phyloP scores from a whole-genome alignment of 2,797 vertebrate genomes.

The Zenarchopterus dispar region DNA sequence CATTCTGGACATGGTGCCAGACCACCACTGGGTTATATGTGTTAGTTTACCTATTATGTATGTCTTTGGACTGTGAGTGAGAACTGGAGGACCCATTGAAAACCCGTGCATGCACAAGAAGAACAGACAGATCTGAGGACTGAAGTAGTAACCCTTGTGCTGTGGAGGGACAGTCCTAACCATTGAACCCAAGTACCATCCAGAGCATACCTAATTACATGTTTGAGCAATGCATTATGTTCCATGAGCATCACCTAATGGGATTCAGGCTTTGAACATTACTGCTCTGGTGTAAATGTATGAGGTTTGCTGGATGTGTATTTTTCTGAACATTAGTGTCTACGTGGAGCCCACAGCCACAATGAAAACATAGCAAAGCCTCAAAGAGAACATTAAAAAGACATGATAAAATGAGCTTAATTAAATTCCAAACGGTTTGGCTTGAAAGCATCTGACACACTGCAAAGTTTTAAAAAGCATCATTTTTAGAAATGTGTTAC shows the following conservation, averaged over 20 bases:
- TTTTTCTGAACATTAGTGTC: constrained; percentile 30
- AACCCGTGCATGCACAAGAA: too few relatives aligned
- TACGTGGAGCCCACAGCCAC: constrained; percentile 2
- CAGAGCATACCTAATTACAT: neutral
- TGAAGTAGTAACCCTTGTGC: too few relatives aligned
- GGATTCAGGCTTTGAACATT: neutral
- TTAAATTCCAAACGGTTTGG: constrained; percentile 51
- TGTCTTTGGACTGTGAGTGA: too few relatives aligned
- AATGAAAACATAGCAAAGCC: constrained; percentile 21
- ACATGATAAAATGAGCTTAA: constrained; percentile 53
- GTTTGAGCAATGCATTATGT: constrained; percentile 11
- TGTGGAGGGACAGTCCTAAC: too few relatives aligned
- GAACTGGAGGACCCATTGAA: too few relatives aligned
- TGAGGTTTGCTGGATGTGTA: neutral
- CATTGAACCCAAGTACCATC: too few relatives aligned
- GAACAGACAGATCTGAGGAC: too few relatives aligned
- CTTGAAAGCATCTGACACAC: constrained; percentile 37
- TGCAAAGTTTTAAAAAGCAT: neutral
- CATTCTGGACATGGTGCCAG: too few relatives aligned
- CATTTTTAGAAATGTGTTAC: constrained; percentile 37
- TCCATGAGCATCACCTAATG: neutral
- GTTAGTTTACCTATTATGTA: too few relatives aligned
- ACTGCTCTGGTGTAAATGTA: neutral
- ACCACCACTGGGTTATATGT: too few relatives aligned
- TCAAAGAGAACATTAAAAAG: constrained; percentile 42